phyloP scores from a whole-genome alignment of 1,140 invertebrate species.

The Microplitis mediator region DNA sequence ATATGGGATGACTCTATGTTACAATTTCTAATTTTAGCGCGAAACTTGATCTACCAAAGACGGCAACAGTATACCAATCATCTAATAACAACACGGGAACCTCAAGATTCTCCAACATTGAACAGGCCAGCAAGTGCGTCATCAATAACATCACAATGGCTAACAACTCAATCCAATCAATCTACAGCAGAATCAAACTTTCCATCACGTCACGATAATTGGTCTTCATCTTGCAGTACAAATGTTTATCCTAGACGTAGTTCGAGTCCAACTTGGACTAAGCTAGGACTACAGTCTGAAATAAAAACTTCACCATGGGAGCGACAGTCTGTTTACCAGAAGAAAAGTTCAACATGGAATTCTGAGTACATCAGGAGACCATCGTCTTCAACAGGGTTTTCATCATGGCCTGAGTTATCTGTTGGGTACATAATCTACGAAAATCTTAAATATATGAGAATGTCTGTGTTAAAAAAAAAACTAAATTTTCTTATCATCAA shows the following conservation, averaged over 20 bases:
- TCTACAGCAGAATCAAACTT: constrained; percentile 34
- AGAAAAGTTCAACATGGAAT: constrained; percentile 49
- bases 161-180: constrained; percentile 29
- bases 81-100: constrained; percentile 30
- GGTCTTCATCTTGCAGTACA: constrained; percentile 32
- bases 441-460: neutral
- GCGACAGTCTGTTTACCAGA: constrained; percentile 44
- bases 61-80: constrained; percentile 43
- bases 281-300: constrained; percentile 50
- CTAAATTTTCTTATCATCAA: too few relatives aligned
- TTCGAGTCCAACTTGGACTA: constrained; percentile 52
- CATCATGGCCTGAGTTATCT: constrained; percentile 50
- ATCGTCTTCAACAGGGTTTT: constrained; percentile 37
- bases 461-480: neutral
- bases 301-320: constrained; percentile 49
- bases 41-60: constrained; percentile 40
- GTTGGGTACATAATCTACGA: constrained; percentile 34
- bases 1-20: too few relatives aligned
- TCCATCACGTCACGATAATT: constrained; percentile 41
- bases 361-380: constrained; percentile 46
- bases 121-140: constrained; percentile 46
- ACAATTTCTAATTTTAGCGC: constrained; percentile 31
- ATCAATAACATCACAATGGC: constrained; percentile 49
- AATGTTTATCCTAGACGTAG: constrained; percentile 41
- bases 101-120: constrained; percentile 39